Percentiles rank a stretch among this genome's conserved stretches.
These are phyloP conservation scores for Ascidia mentula DNA, from an alignment of 23 tunicate species.

Conservation along the genomic window DNA sequence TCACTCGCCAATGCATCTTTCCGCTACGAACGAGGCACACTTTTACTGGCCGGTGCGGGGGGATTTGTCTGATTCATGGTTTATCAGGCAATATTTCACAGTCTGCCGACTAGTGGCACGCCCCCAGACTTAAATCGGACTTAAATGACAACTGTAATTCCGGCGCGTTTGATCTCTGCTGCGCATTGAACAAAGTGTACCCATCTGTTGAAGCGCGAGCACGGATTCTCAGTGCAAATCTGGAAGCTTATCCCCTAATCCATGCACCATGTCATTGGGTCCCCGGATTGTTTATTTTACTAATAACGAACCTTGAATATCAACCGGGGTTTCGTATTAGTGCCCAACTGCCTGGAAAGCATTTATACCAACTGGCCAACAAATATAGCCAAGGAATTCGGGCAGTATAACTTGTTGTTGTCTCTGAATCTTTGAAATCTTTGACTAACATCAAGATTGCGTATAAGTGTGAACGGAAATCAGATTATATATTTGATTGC, in stretches of 20 bases:
- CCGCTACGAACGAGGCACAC: background rate
- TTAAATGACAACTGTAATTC: conserved; percentile 9
- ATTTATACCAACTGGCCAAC: background rate
- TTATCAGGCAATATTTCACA: conserved; percentile 11
- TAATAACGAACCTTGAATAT: background rate
- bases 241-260: background rate
- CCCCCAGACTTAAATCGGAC: background rate
- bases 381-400: background rate
- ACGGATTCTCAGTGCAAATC: background rate
- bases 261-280: conserved; percentile 9
- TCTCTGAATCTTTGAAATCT: no score
- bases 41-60: background rate
- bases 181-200: background rate
- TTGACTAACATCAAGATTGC: no score
- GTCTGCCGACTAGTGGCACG: conserved; percentile 3
- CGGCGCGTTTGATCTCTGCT: conserved; percentile 9
- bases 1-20: background rate
- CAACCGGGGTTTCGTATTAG: background rate
- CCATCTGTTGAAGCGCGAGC: conserved; percentile 6
- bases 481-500: background rate
- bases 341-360: background rate
- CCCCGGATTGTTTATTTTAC: background rate
- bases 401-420: no score
- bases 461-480: no score
- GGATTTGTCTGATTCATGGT: conserved; percentile 5